Base-by-base conservation (phyloP, 2,797 vertebrate species). In the Eulemur albifrons region DNA sequence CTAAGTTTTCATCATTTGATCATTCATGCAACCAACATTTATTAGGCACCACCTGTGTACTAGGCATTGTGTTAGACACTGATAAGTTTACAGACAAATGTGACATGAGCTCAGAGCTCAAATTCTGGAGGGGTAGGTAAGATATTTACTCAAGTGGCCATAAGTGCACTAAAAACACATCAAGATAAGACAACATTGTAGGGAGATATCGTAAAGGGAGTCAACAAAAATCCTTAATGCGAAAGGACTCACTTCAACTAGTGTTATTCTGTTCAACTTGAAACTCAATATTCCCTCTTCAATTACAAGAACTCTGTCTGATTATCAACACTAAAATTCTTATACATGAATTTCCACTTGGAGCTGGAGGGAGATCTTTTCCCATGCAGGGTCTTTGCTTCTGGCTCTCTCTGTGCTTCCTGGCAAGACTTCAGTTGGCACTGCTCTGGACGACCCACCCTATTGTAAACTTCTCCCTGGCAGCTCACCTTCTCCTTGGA, bases 281-380 rank as follows among this genome's bases (percentile, higher is more conserved):
- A 82, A 84, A 48, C 30, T 82, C 4, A 25, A 17, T 45, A 65
- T 63, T 45, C n/a, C 12, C 40, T 83, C 63, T 45, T 91, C 35
- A 92, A 89, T 83, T 54, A 92, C 11, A 93, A 92, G 84, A 88
- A 85, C 18, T 85, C 35, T 35, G 12, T 69, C 27, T 84, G 43
- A 77, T 83, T 81, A 73, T 63, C 84, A 86, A 87, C 94, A 95
- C 40, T 67, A 83, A 97, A 93, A 96, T 86, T 88, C 67, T 94
- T 91, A 92, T 75, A 86, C 70, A 59, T 32, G 79, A 94, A 79
- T 95, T 96, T 96, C 70, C 89, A 88, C 54, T 40, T 18, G 18
- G 90, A 35, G n/a, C 9, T 80, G 45, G 18, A 95, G 43, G 52
- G 72, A 94, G 38, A 83, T 48, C 10, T 76, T 96, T 95, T 95